Base-by-base conservation (phyloP, 1,140 invertebrate species). In the Brachionus manjavacas region DNA sequence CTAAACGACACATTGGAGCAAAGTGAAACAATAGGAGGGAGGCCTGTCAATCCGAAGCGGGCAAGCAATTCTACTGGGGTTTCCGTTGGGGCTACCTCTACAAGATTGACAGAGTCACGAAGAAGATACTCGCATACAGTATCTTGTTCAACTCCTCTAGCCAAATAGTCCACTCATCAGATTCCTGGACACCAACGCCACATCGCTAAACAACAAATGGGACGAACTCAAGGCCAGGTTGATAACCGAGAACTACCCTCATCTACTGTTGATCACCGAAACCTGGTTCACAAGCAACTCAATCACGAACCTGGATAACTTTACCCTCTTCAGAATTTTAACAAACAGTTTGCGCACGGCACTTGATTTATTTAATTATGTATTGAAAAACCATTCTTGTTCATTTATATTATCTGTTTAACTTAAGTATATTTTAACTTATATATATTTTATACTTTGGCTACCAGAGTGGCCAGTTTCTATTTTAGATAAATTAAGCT, bases 161-260 rank as follows among this genome's bases (percentile, higher is more conserved):
- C 43, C 43, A 46, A 46, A 46, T 46, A 46, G 43, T 46, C 43
- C 43, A 46, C 43, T 46, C 43, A 46, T 64, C 7, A 64, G 23
- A 64, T 64, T 3, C 23, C 23, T 16, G 55, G 4, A 14, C 55
- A 64, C 55, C n/a, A 64, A 64, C 11, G 55, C 55, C 23, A 64
- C 55, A 64, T 64, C 55, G 23, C 55, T 64, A 64, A 64, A 64
- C 55, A 64, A 64, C 55, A 64, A 64, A 64, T 64, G n/a, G 55
- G 7, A 64, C 7, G 55, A 16, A 64, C 55, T 64, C 23, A 28
- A 28, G 28, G 28, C 28, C 28, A 28, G 28, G 28, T 28, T 28
- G 28, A 28, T 28, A 28, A 28, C 28, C 28, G 28, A 28, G 28
- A 28, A 28, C 28, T 28, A 28, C 28, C 28, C 28, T 28, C 28